Evolutionary conservation across 2,888 invertebrate species (phyloP), one percentile per base, ranked within the genome.

Genomic region (Neoitamus cyanurus): DNA sequence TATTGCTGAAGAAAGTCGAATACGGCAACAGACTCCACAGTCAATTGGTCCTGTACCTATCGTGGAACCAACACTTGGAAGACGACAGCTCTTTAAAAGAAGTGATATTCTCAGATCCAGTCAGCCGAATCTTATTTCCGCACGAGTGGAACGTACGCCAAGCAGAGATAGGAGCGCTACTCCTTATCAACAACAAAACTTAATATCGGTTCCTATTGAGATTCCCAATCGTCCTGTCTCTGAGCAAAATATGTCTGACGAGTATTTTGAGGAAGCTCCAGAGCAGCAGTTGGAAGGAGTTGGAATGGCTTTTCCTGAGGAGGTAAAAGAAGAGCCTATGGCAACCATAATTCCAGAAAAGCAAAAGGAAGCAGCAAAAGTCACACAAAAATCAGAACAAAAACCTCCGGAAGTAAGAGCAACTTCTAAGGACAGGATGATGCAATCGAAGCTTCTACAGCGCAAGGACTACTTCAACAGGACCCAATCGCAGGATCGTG

Each of bases 401-500:
- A 68, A 80, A 15, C 84, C 34, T 84, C 84, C 73, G 34, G 84
- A 1, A 58, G 30, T n/a, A 78, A 83, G 86, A 78, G 87, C 89
- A 3, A 89, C 90, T 3, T 89, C 90, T 3, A 90, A 89, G 72
- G 82, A 82, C 3, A 89, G 89, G 2, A 84, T 88, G 2, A 46
- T 88, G 15, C 87, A 87, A 72, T 88, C 88, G 0, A 87, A 88
- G 73, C 84, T 88, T 2, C 84, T 88, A 69, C 87, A 88, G 69
- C 89, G 89, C 15, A 87, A 89, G 46, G 86, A 88, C 15, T 88
- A 90, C 78, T 87, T 88, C 69, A 89, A 88, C 86, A 89, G 91
- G 31, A 91, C 91, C 1, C 90, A 90, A 86, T 91, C 91, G 0
- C 90, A 90, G 68, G 90, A 91, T 87, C 89, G 91, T 46, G 87